Evolutionary conservation across 2,113 vertebrate genomes (phyloP).

Genomic region (Otocyon megalotis): DNA sequence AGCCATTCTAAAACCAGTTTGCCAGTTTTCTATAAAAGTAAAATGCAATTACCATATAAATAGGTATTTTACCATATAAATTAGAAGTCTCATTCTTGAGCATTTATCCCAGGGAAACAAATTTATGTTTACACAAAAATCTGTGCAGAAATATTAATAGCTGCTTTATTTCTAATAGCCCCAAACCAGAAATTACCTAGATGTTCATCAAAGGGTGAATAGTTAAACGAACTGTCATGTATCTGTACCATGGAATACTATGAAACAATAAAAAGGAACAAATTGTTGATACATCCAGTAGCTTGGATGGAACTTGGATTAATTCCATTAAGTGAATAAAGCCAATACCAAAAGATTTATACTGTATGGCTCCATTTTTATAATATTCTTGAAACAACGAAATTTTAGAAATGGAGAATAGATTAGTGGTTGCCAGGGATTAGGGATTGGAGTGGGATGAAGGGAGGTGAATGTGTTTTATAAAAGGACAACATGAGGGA

Average conservation of each 20-base stretch:
- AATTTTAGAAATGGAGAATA: neutral
- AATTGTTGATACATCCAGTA: neutral
- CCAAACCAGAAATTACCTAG: neutral
- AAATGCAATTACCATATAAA: neutral
- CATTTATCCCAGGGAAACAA: neutral
- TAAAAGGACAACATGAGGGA: neutral
- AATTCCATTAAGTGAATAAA: neutral
- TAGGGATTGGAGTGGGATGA: neutral
- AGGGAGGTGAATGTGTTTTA: neutral
- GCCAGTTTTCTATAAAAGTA: neutral
- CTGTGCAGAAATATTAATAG: neutral
- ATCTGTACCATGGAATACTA: neutral
- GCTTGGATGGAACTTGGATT: neutral
- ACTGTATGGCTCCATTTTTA: neutral
- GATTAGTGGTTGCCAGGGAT: neutral
- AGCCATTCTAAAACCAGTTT: neutral
- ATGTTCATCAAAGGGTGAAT: neutral
- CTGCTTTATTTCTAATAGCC: neutral
- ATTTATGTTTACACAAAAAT: neutral
- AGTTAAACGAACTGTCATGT: neutral
- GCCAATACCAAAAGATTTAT: neutral
- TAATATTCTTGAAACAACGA: neutral
- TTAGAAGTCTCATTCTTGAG: neutral
- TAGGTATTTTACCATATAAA: neutral
- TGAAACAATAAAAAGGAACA: neutral